Evolutionary conservation across 2,888 invertebrate genomes (phyloP), one percentile per base, ranked within the genome.

Genomic region (Cryptocephalus primarius): DNA sequence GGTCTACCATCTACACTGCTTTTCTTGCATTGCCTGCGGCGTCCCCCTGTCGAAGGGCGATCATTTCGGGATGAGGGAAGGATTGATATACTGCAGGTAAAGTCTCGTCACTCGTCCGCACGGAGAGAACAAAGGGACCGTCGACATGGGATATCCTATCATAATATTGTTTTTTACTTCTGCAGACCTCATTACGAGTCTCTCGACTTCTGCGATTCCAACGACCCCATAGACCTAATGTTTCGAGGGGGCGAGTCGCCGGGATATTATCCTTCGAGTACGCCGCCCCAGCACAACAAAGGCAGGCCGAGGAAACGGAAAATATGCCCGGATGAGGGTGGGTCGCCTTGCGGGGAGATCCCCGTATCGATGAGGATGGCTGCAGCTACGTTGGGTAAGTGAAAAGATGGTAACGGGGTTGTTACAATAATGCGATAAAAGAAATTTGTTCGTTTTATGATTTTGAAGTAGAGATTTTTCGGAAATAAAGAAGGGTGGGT

Each of bases 1-100:
- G 61, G 88, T 92, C 49, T 94, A 87, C 72, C 93, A 94, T 68
- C 77, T 92, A 47, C 80, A 84, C 55, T 94, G 93, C 72, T 94
- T 94, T 75, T 84, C 87, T 33, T 93, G 93, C 68, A 79, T 82
- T 47, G 82, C 88, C 38, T 93, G 94, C 67, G 85, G 87, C 42
- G 78, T 81, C 36, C 79, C 84, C 44, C 76, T 94, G 51, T 83
- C 85, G 50, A 88, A 91, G 62, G 93, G 93, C 14, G 93, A 94
- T 64, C 86, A 88, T 59, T 94, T 92, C 68, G 92, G 92, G 32
- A 85, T 93, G 79, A 77, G 86, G 51, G 86, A 86, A 55, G 84
- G 85, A 43, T 75, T 87, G 51, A 81, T 91, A 49, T 84, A 83
- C 68, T 85, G 84, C 73, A 75, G 68, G 69, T 69, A 60, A 52